Evolutionary conservation across 2,113 vertebrate genomes (phyloP), one percentile per base, ranked within the genome.

Genomic region (Myotis lucifugus): DNA sequence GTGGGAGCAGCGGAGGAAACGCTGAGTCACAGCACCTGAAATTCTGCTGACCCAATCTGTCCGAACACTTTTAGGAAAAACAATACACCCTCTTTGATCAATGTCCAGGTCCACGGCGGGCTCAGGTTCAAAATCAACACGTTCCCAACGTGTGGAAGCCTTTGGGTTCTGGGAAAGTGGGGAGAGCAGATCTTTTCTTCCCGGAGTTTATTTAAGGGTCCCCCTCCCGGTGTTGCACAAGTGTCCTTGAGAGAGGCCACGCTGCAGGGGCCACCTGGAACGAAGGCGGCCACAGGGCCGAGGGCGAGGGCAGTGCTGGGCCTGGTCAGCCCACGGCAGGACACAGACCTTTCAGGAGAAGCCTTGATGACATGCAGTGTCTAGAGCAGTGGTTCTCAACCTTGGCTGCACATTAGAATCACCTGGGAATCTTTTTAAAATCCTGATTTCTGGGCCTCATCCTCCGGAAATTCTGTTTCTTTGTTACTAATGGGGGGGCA

Each of bases 131-230:
- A 89, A 0, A 0, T 21, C 17, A 54, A 90, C 72, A 59, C 0
- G 0, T 29, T 59, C 97, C 93, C 95, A 70, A 59, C 0, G 8
- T 7, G 72, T 95, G 94, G 96, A 96, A 96, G 90, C 82, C 56
- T 59, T 96, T 93, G 85, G 90, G 94, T 94, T 97, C 90, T 92
- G 95, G 93, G 85, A 92, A 97, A 95, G 66, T 6, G 12, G 0
- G 0, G 83, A 95, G 84, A 93, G 54, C 0, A 0, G 25, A 29
- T 8, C 56, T 84, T 86, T 27, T 90, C 82, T 95, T 93, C 93
- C 88, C 91, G 91, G 61, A 52, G 42, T 32, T 85, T 91, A 72
- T 83, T 0, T 8, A 85, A 87, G 96, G 86, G 66, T 97, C 95
- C 95, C 79, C 25, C 59, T 92, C 78, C 82, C 86, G 11, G 1